Evolutionary conservation across 2,888 invertebrate species (phyloP).

Genomic region (Petrophora chlorosata): DNA sequence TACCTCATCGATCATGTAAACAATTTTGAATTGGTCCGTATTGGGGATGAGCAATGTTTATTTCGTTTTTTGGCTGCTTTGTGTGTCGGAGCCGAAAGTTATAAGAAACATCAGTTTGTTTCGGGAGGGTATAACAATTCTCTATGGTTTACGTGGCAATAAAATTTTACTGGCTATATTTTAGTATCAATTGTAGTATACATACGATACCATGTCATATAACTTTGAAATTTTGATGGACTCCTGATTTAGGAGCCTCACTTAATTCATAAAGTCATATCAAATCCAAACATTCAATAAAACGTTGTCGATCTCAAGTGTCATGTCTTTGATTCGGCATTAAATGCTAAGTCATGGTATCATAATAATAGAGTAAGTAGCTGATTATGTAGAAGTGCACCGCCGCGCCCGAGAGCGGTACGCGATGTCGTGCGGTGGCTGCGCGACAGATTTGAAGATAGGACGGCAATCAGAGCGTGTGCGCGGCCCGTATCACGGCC

Average conservation of each 20-base stretch:
- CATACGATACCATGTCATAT: too few species aligned
- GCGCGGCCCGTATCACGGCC: constrained; percentile 71
- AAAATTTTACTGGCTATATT: too few species aligned
- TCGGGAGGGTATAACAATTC: not conserved
- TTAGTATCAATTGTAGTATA: too few species aligned
- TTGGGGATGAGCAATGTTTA: constrained; percentile 31
- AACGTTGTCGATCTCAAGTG: not conserved
- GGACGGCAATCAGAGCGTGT: constrained; percentile 81
- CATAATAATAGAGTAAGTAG: constrained; percentile 12
- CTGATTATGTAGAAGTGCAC: constrained; percentile 8
- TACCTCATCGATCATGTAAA: constrained; percentile 51
- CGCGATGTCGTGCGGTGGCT: constrained; percentile 38
- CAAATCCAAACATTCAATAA: too few species aligned
- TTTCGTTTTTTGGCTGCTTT: constrained; percentile 31
- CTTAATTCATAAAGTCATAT: too few species aligned
- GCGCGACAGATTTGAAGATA: constrained; percentile 79
- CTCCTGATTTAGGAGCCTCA: too few species aligned
- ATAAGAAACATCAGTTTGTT: constrained; percentile 23
- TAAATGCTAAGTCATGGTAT: constrained; percentile 12
- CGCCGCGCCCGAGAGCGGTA: constrained; percentile 1
- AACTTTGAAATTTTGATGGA: too few species aligned
- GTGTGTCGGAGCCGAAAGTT: constrained; percentile 26
- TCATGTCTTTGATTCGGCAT: not conserved
- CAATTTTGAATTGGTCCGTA: constrained; percentile 37
- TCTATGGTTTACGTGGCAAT: not conserved